Conservation (phyloP, 2,888 invertebrate species). For the Mycalesis mineus region DNA sequence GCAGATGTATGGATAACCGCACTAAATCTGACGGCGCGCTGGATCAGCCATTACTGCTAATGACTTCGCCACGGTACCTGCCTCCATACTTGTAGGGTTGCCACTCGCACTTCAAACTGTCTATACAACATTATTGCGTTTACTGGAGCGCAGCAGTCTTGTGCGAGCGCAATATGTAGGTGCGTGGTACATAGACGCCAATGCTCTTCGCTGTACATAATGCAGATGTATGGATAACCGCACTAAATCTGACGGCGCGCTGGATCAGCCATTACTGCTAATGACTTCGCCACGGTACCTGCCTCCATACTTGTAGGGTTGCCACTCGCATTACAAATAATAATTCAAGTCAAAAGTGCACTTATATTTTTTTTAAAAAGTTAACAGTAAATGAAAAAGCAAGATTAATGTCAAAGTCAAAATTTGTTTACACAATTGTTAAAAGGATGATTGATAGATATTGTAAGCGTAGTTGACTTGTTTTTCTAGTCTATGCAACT, state of each 20-base stretch:
- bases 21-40: slow-evolving; percentile 61
- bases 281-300: slow-evolving; percentile 74
- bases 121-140: no score
- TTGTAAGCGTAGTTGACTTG: no score
- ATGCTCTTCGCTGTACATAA: slow-evolving; percentile 32
- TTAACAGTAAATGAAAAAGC: no score
- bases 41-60: slow-evolving; percentile 78
- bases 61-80: slow-evolving; percentile 74
- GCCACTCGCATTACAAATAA: no score
- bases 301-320: slow-evolving; percentile 51
- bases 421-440: no score
- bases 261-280: slow-evolving; percentile 77
- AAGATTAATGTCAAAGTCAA: no score
- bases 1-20: slow-evolving; percentile 50
- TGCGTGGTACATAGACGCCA: slow-evolving; percentile 19
- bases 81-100: slow-evolving; percentile 50
- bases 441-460: no score
- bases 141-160: slow-evolving; percentile 7
- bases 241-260: slow-evolving; percentile 61
- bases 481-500: no score
- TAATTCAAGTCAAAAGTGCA: no score
- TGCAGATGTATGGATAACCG: slow-evolving; percentile 48
- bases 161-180: slow-evolving; percentile 16
- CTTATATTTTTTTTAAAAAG: no score
- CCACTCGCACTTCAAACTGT: no score